A percentile compares a stretch with the other conserved stretches of the same genome.
Conservation (phyloP, 2,888 invertebrate species). For the Meteorus colon region DNA sequence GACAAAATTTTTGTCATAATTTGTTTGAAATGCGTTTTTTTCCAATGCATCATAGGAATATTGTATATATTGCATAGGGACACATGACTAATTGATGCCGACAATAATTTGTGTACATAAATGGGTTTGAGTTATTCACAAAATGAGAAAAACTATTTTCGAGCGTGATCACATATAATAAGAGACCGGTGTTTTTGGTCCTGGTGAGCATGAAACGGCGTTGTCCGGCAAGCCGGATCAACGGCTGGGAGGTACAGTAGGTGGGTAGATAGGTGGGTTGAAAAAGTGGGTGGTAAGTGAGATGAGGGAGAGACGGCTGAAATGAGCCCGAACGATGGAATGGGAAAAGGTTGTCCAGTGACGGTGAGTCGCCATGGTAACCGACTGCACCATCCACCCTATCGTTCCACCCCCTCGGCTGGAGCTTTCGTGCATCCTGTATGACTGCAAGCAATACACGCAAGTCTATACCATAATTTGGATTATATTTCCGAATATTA, state of each 20-base stretch:
- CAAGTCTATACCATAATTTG: conserved; percentile 48
- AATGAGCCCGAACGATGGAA: conserved; percentile 55
- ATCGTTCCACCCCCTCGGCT: conserved; percentile 55
- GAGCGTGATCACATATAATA: conserved; percentile 69
- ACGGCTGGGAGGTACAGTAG: conserved; percentile 52
- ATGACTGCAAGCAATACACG: conserved; percentile 64
- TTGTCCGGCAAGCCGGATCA: conserved; percentile 70
- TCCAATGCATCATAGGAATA: no score
- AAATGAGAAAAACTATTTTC: conserved; percentile 65
- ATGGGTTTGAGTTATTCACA: conserved; percentile 11
- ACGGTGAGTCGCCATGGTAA: conserved; percentile 71
- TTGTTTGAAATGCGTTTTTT: no score
- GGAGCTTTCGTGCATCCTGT: conserved; percentile 61
- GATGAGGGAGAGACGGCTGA: conserved; percentile 43
- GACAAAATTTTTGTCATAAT: no score
- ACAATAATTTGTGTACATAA: not conserved
- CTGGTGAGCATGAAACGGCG: conserved; percentile 62
- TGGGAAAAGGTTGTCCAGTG: conserved; percentile 69
- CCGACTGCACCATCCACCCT: conserved; percentile 69
- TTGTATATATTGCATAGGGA: no score
- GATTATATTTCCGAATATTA: conserved; percentile 18
- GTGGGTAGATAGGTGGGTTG: conserved; percentile 42
- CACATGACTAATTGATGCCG: no score
- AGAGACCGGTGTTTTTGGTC: conserved; percentile 70
- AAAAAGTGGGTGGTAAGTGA: conserved; percentile 49